Percentiles rank a stretch among this genome's conserved stretches.
Conservation (phyloP, 2,797 vertebrate species). For the Ciconia nigra region DNA sequence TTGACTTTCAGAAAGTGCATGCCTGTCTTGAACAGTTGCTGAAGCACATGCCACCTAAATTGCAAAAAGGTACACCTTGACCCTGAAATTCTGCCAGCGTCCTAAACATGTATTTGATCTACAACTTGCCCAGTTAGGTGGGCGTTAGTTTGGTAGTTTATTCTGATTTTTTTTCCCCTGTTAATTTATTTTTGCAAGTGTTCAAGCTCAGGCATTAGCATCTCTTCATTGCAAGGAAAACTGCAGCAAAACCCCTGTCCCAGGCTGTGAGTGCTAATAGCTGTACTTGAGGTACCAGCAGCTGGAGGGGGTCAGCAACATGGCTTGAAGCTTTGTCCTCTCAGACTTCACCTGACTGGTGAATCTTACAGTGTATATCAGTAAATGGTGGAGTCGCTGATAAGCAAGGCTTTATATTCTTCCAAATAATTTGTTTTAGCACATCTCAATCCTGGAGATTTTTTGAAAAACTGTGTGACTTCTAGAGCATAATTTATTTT, state of each 20-base stretch:
- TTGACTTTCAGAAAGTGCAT: background rate
- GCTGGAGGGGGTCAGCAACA: background rate
- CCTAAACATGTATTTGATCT: background rate
- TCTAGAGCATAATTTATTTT: background rate
- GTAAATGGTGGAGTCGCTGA: background rate
- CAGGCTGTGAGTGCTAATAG: background rate
- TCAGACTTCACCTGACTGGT: background rate
- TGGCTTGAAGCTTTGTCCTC: background rate
- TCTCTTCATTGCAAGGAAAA: background rate
- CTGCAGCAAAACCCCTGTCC: background rate
- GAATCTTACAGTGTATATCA: background rate
- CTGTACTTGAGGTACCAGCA: background rate
- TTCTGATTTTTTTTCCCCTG: background rate
- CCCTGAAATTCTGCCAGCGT: background rate
- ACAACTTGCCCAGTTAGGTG: background rate
- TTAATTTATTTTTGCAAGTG: background rate
- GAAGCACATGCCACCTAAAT: background rate
- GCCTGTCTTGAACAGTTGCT: background rate
- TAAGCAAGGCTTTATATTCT: background rate
- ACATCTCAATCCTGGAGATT: rapidly evolving
- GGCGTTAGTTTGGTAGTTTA: background rate
- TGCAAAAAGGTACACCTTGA: background rate
- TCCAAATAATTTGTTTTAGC: background rate
- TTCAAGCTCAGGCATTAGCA: background rate
- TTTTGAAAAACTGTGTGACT: background rate